Percentiles rank a stretch among this genome's conserved stretches.
phyloP scores from a whole-genome alignment of 2,888 invertebrate species.

The Lasioglossum morio region DNA sequence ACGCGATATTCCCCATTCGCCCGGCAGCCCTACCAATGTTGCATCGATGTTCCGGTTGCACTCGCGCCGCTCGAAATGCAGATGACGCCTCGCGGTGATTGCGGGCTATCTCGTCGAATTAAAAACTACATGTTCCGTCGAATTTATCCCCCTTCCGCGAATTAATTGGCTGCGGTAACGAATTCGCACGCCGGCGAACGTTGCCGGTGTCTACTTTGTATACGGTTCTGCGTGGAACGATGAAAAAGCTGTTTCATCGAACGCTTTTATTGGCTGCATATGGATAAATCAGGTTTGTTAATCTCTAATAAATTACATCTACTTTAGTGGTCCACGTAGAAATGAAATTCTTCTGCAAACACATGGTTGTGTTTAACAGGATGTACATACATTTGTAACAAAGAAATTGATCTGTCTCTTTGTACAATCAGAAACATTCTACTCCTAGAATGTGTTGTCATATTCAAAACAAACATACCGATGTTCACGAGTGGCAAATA shows the following conservation, averaged over 20 bases:
- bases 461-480: too few relatives aligned
- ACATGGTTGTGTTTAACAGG: too few relatives aligned
- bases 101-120: constrained; percentile 22
- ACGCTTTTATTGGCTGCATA: background rate
- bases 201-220: background rate
- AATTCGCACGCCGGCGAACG: background rate
- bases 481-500: too few relatives aligned
- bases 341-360: background rate
- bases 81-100: background rate
- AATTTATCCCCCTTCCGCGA: background rate
- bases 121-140: constrained; percentile 2
- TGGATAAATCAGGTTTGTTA: background rate
- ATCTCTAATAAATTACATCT: background rate
- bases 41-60: constrained; percentile 14
- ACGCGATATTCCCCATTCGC: background rate
- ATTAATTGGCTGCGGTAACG: background rate
- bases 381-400: too few relatives aligned
- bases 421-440: too few relatives aligned
- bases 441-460: too few relatives aligned
- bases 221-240: background rate
- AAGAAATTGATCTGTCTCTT: too few relatives aligned
- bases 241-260: background rate
- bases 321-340: background rate
- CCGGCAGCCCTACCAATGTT: constrained; percentile 6
- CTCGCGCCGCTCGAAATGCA: constrained; percentile 1